Base-by-base conservation (phyloP, 1,140 invertebrate species). In the Drosophila subobscura region DNA sequence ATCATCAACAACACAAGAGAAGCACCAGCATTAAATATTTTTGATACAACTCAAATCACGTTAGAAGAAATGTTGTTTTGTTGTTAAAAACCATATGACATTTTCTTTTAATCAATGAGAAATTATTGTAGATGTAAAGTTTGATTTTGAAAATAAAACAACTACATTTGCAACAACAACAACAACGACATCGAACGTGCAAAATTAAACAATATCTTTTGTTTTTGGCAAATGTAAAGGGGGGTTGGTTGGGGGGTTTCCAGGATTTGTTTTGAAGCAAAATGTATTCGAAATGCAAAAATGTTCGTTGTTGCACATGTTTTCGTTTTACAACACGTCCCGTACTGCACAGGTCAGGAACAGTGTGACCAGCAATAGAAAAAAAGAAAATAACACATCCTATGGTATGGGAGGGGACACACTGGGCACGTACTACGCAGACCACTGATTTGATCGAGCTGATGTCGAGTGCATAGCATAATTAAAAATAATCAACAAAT, bases 1-100 rank as follows among this genome's bases (percentile, higher is more conserved):
- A 85, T 85, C 77, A 85, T 85, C 81, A 88, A 81, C 81, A 85
- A 85, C 81, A 85, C 73, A 86, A 37, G 33, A 37, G 33, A 37
- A 85, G 81, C 81, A 86, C 81, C 81, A 88, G 81, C 77, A 88
- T 54, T 77, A 47, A 25, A 59, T 72, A 49, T 72, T 55, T 57
- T 67, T 47, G 1, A 10, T 37, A 37, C 25, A 29, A 46, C 50
- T 68, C 50, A 46, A 67, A 40, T 27, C 41, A 68, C 25, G 23
- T 49, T 5, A 47, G 46, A 40, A 64, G 29, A 63, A 46, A 27
- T 33, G 27, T 33, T 33, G n/a, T 47, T 57, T 68, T 29, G 8
- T 45, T 47, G 46, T 54, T 20, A 23, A 40, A 27, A 22, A 22
- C 46, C n/a, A 27, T 22, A 23, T 57, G 25, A 57, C n/a, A 52